Evolutionary conservation across 1,140 invertebrate genomes (phyloP).

Genomic region (Drosophila hydei): DNA sequence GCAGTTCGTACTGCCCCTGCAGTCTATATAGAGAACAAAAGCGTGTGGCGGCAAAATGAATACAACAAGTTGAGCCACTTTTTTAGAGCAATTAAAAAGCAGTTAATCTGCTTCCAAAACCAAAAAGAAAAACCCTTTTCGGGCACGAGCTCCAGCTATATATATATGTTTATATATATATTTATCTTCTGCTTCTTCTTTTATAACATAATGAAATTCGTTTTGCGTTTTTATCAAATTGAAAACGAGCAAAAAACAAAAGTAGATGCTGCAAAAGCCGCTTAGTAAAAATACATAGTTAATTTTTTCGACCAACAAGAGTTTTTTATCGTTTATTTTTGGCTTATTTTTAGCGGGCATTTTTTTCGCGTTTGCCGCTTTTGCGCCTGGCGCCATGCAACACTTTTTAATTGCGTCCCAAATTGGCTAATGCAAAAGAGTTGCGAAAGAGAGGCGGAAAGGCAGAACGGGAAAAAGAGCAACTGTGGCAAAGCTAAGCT

Average conservation of each 20-base stretch:
- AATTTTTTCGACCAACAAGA: slow-evolving; percentile 15
- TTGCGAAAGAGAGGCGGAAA: slow-evolving; percentile 12
- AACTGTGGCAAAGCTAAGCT: slow-evolving; percentile 26
- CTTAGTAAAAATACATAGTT: slow-evolving; percentile 18
- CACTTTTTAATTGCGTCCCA: slow-evolving; percentile 64
- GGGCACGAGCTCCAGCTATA: background rate
- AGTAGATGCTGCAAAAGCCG: background rate
- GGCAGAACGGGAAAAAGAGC: too few species aligned
- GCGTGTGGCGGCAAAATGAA: slow-evolving; percentile 18
- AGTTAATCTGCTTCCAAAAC: slow-evolving; percentile 24
- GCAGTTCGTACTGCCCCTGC: slow-evolving; percentile 46
- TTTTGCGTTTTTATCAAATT: slow-evolving; percentile 12
- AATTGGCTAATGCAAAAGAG: slow-evolving; percentile 32
- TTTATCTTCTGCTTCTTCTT: background rate
- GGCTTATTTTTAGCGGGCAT: background rate
- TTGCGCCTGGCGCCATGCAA: slow-evolving; percentile 49
- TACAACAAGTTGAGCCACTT: slow-evolving; percentile 15
- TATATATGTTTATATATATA: background rate
- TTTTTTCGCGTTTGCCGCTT: slow-evolving; percentile 23
- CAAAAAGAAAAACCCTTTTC: too few species aligned
- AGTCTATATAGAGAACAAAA: slow-evolving; percentile 32
- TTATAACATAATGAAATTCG: slow-evolving; percentile 4
- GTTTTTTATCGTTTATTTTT: background rate
- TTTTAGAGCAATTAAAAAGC: slow-evolving; percentile 49
- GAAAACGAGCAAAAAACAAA: slow-evolving; percentile 1